A percentile compares a stretch with the other conserved stretches of the same genome.
phyloP scores from a whole-genome alignment of 2,113 vertebrate species.

The Eudyptes chrysolophus region DNA sequence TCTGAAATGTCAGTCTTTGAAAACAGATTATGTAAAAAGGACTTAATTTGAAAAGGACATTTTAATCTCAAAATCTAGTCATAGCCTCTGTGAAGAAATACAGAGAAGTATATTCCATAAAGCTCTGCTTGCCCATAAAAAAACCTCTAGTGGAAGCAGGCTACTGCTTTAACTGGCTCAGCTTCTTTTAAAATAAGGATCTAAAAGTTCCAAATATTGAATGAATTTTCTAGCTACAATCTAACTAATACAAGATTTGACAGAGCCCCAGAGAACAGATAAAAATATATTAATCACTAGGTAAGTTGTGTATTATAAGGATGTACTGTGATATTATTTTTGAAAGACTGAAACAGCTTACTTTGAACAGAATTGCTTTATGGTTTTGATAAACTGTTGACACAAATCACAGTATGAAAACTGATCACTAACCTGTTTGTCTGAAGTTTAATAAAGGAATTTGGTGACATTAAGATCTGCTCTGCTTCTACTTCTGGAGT shows the following conservation, averaged over 20 bases:
- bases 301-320: background rate
- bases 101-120: background rate
- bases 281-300: background rate
- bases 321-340: background rate
- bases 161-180: background rate
- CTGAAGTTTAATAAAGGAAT: slow-evolving; percentile 76
- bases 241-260: background rate
- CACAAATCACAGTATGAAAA: background rate
- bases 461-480: slow-evolving; percentile 83
- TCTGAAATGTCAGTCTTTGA: background rate
- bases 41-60: background rate
- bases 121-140: background rate
- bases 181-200: background rate
- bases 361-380: background rate
- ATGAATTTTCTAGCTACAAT: background rate
- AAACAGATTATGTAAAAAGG: background rate
- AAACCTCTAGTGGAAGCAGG: background rate
- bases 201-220: background rate
- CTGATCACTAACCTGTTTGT: slow-evolving; percentile 75
- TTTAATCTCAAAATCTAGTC: background rate
- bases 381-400: background rate
- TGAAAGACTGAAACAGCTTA: background rate
- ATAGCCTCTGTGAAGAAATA: background rate
- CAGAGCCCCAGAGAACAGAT: background rate
- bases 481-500: slow-evolving; percentile 81